Base-by-base conservation (phyloP, 1,140 invertebrate species). In the Papilio machaon region DNA sequence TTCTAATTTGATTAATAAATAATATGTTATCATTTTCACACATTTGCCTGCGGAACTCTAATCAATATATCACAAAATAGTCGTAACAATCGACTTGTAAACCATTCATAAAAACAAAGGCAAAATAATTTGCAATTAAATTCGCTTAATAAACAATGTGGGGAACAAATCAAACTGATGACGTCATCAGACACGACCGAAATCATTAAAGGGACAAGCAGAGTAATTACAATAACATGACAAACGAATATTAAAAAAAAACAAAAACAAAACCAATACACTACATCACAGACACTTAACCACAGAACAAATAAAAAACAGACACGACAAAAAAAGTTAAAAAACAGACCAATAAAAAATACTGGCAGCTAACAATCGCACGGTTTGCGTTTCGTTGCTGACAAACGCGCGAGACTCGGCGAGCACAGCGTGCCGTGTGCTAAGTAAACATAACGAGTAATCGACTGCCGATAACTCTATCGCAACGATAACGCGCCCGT, bases 401-500 rank as follows among this genome's bases (percentile, higher is more conserved):
- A 43, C 38, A 43, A 49, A 49, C 54, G n/a, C 54, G n/a, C 54
- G 54, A 43, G 38, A 58, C 54, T 58, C 17, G 52, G 17, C 64
- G 15, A 70, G 64, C 30, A 70, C 64, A 70, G 64, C 58, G 6
- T 38, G 15, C 73, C 74, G 74, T 47, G 46, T 76, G 46, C 73
- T 76, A 76, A 19, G 73, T 76, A 76, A 76, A 76, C 47, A 54
- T 76, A 76, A 76, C 74, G 74, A 76, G 47, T 76, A 76, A 23
- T 13, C 60, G 60, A 64, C 10, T 35, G 64, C 23, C 74, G 74
- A 76, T 76, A 76, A 76, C 74, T 76, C 74, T 79, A 82, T 81
- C 80, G 75, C 64, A 79, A 82, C 82, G 84, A 85, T 85, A 85
- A 85, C 84, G 80, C 76, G 52, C 60, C 74, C 81, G 81, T 82